A percentile compares a stretch with the other conserved stretches of the same genome.
Evolutionary conservation across 2,113 vertebrate genomes (phyloP).

Genomic region (Serinus canaria): DNA sequence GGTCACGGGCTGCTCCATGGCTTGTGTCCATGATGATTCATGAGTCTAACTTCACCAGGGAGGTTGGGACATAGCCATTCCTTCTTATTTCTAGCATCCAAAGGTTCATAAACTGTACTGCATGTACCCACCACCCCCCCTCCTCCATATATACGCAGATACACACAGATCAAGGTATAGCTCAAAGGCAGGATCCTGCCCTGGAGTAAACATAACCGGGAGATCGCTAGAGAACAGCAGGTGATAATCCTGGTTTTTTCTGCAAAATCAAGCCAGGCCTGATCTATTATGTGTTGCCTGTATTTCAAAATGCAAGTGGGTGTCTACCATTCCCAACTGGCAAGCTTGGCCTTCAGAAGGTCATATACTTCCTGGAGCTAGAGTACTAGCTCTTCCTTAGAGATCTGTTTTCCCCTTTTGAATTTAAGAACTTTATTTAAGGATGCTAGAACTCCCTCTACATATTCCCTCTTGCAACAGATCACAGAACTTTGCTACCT

Average conservation of each 20-base stretch:
- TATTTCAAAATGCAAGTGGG: background rate
- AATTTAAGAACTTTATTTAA: background rate
- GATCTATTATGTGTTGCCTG: background rate
- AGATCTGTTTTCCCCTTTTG: background rate
- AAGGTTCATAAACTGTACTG: background rate
- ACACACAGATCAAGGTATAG: accelerated
- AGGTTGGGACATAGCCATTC: accelerated
- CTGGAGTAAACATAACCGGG: background rate
- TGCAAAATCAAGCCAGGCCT: background rate
- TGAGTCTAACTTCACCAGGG: background rate
- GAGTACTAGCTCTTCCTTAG: background rate
- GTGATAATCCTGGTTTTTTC: background rate
- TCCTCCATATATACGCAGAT: background rate
- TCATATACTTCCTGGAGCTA: background rate
- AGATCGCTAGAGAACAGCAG: background rate
- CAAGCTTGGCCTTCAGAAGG: background rate
- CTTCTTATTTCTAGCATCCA: background rate
- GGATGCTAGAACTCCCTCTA: background rate
- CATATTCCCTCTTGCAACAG: background rate
- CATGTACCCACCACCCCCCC: background rate
- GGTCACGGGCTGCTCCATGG: accelerated
- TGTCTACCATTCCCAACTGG: background rate
- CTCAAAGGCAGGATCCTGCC: background rate
- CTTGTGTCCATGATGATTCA: background rate
- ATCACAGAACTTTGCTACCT: background rate